Percentiles rank a stretch among this genome's conserved stretches.
Evolutionary conservation across 2,888 invertebrate genomes (phyloP).

Genomic region (Apotomis capreana): DNA sequence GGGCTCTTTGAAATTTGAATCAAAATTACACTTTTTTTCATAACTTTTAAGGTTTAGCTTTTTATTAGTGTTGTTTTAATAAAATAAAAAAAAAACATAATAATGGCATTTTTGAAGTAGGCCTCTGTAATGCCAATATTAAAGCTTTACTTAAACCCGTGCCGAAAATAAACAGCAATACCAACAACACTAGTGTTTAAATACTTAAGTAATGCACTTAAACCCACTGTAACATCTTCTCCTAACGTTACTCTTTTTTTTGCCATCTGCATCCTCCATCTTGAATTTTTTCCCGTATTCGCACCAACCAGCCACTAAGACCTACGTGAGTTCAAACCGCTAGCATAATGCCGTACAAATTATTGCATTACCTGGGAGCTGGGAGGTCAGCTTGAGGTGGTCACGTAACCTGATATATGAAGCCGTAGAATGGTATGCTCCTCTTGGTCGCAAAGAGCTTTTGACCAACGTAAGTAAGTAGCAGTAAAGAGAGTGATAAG

Average conservation of each 20-base stretch:
- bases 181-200: not conserved
- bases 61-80: too few species aligned
- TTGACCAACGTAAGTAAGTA: slow-evolving; percentile 19
- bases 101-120: too few species aligned
- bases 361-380: slow-evolving; percentile 16
- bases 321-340: not conserved
- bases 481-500: too few species aligned
- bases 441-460: slow-evolving; percentile 35
- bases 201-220: too few species aligned
- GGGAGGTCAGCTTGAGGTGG: slow-evolving; percentile 41
- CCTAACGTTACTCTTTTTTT: not conserved
- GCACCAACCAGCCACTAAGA: slow-evolving; percentile 6
- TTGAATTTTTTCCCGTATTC: slow-evolving; percentile 16
- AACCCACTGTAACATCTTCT: not conserved
- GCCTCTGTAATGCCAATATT: too few species aligned
- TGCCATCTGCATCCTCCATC: slow-evolving; percentile 24
- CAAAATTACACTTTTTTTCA: too few species aligned
- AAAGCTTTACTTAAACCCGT: too few species aligned
- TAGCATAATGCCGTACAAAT: not conserved
- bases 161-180: too few species aligned
- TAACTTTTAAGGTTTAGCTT: too few species aligned
- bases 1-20: too few species aligned
- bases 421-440: slow-evolving; percentile 37
- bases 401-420: slow-evolving; percentile 44
- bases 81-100: too few species aligned